A percentile compares a stretch with the other conserved stretches of the same genome.
phyloP scores from a whole-genome alignment of 2,113 vertebrate genomes.

The Ursus arctos region DNA sequence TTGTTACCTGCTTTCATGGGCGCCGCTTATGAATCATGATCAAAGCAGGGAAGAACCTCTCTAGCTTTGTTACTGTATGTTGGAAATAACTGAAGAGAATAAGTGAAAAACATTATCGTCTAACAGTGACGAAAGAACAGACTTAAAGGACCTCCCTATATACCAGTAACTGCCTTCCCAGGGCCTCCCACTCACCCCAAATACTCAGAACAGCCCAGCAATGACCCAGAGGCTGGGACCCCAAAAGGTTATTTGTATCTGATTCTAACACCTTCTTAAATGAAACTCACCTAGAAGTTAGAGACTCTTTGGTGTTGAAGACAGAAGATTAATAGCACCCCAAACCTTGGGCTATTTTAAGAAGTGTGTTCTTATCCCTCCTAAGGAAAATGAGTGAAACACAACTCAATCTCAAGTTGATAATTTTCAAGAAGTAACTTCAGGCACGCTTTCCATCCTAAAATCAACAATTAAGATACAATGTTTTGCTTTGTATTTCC shows the following conservation, averaged over 20 bases:
- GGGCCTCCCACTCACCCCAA: background rate
- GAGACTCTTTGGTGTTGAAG: background rate
- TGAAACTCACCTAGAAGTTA: background rate
- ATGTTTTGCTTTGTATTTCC: no score
- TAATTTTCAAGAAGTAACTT: background rate
- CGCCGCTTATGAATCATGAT: background rate
- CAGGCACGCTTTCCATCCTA: background rate
- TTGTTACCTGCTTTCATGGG: background rate
- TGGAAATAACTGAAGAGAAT: background rate
- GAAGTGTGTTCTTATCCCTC: background rate
- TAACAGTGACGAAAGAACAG: background rate
- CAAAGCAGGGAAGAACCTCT: background rate
- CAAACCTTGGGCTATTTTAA: background rate
- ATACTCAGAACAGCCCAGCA: background rate
- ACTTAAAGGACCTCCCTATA: background rate
- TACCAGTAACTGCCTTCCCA: background rate
- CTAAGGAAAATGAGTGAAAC: background rate
- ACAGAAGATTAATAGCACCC: background rate
- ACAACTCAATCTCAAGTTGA: background rate
- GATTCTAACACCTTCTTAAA: background rate
- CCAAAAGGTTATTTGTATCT: background rate
- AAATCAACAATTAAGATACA: conserved; percentile 1
- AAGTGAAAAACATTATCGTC: background rate
- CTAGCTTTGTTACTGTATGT: background rate
- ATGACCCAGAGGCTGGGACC: background rate